Evolutionary conservation across 2,797 vertebrate species (phyloP), one percentile per base, ranked within the genome.

Genomic region (Tapera naevia): DNA sequence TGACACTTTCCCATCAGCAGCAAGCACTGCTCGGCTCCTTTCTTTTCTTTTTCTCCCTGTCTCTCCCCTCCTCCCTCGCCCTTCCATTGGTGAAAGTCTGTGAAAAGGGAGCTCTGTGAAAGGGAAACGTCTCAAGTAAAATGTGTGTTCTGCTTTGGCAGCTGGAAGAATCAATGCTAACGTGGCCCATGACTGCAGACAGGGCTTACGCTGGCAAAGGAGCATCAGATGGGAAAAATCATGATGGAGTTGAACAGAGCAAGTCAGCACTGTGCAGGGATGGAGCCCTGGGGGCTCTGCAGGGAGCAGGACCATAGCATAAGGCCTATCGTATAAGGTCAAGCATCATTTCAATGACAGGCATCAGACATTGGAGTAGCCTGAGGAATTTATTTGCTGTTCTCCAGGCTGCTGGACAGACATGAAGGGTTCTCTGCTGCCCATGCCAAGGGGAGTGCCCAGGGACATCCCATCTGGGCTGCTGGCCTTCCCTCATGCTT

Each of bases 161-260:
- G 88, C 94, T 90, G 90, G 87, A 94, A 93, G 83, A 95, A 85
- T 95, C 65, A 28, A 65, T 43, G 54, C 56, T 53, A 86, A 15
- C 53, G 2, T 5, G 1, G 85, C 41, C 78, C 61, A 61, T 7
- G 65, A n/a, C 19, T 33, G 45, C 76, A 96, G 85, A 64, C 80
- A 70, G 73, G 0, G 51, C 85, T 92, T 11, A 46, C 13, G 1
- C 54, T 27, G 62, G 58, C 7, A 10, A 39, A 76, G 54, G 15
- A 39, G 7, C 83, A 32, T 71, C 80, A 80, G 60, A 45, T 0
- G 0, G 53, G 43, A 57, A 78, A 93, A 94, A 80, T 43, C 66
- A 15, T 28, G 70, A 84, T 28, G 62, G 25, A n/a, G 2, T 7
- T 67, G 75, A 85, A 75, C 54, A 75, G 17, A 61, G 51, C 23